Conservation (phyloP, 2,113 vertebrate genomes). For the Orcinus orca region DNA sequence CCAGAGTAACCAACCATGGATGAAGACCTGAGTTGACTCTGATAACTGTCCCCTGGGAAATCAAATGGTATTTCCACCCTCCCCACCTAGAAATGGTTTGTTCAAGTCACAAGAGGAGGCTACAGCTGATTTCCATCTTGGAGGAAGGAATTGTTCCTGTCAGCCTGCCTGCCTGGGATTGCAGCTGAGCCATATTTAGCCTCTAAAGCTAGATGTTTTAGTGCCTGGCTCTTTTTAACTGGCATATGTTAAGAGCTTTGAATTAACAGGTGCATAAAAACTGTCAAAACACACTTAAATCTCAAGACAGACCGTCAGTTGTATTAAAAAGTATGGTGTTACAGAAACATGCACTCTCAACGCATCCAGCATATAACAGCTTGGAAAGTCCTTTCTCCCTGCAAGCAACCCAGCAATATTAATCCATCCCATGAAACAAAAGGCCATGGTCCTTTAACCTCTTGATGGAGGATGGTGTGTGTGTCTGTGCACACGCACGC, state of each 20-base stretch:
- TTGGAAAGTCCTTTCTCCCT: constrained; percentile 78
- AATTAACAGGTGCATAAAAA: constrained; percentile 90
- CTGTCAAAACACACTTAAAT: constrained; percentile 89
- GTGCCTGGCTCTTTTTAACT: constrained; percentile 88
- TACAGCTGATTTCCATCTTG: constrained; percentile 76
- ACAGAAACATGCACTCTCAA: constrained; percentile 84
- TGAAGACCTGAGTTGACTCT: background rate
- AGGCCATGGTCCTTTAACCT: background rate
- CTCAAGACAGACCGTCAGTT: constrained; percentile 86
- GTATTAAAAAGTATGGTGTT: constrained; percentile 86
- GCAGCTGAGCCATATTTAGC: constrained; percentile 80
- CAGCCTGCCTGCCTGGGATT: constrained; percentile 8
- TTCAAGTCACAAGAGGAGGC: background rate
- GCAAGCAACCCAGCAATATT: constrained; percentile 56
- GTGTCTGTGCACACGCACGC: rapidly evolving
- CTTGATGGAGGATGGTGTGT: background rate
- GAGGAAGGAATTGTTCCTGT: constrained; percentile 49
- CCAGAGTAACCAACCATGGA: background rate
- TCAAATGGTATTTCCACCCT: background rate
- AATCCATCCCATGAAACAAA: constrained; percentile 21
- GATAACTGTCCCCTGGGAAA: background rate
- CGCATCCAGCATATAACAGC: constrained; percentile 77
- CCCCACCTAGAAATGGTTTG: background rate
- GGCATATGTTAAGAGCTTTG: constrained; percentile 89
- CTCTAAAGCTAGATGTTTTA: constrained; percentile 82